Base-by-base conservation (phyloP, 2,888 invertebrate species). In the Platynereis dumerilii region DNA sequence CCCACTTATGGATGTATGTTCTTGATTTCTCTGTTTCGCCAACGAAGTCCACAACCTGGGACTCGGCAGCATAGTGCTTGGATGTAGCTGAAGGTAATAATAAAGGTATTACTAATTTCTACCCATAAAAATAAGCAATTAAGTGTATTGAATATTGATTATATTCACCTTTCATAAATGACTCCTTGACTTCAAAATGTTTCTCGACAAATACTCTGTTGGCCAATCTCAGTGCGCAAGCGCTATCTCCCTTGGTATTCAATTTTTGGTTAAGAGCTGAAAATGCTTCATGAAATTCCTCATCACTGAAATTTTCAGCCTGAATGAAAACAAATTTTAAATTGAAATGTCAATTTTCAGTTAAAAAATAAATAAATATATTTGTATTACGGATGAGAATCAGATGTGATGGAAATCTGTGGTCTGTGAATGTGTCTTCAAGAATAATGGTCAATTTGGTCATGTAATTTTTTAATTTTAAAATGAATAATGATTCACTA, bases 1-100 rank as follows among this genome's bases (percentile, higher is more conserved):
- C 92, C 92, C 94, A 95, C 42, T 82, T 74, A 79, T 97, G 97
- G 57, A 97, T 94, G 27, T 67, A 68, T 20, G 39, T 2, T 54
- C 78, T 63, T 15, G 85, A 78, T 0, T 86, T 87, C 0, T 76
- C 76, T 0, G 77, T 34, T 45, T 78, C 69, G 5, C 61, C 61
- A 1, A 28, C 67, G 69, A 78, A 82, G 56, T 81, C 76, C 56
- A 78, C 53, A 17, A 64, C 22, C 52, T 63, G 24, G 29, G 68
- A 74, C 24, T 75, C 70, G 54, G 75, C 72, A 10, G 58, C 39
- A 65, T 76, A 80, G 44, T 71, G 57, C 15, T 58, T 57, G 42
- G 61, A 65, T 24, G 78, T 66, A 12, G 69, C 53, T 5, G 34
- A 34, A 34, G 12, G 5, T 34, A 34, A 34, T 34, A 5, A n/a